Evolutionary conservation across 2,113 vertebrate species (phyloP).

Genomic region (Halichoerus grypus): DNA sequence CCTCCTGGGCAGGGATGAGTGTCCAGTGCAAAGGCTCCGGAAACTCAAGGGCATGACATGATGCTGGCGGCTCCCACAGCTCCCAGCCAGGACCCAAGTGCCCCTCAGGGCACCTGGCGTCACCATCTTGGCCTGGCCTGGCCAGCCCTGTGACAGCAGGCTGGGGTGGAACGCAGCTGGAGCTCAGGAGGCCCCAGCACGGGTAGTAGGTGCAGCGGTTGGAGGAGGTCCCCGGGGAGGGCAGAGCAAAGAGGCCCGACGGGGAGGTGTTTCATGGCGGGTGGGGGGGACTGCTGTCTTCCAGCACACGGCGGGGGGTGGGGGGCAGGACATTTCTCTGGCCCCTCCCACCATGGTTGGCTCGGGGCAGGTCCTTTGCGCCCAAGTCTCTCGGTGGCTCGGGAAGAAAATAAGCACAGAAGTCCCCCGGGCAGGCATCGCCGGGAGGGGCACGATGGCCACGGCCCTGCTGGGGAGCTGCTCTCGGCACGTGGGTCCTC

Average conservation of each 20-base stretch:
- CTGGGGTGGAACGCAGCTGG: too few relatives aligned
- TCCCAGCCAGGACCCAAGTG: not conserved
- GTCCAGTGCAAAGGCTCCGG: not conserved
- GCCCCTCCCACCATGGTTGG: not conserved
- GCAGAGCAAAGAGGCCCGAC: not conserved
- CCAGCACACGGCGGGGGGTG: fast-evolving
- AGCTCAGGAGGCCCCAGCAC: not conserved
- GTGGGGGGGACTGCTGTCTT: fast-evolving
- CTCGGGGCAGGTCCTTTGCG: not conserved
- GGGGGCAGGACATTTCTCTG: not conserved
- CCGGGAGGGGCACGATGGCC: not conserved
- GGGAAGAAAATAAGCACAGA: not conserved
- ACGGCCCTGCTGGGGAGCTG: not conserved
- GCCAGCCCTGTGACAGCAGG: not conserved
- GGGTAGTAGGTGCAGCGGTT: not conserved
- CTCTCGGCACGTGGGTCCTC: fast-evolving
- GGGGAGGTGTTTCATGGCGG: fast-evolving
- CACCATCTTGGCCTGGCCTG: not conserved
- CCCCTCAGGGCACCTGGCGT: not conserved
- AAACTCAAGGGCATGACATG: fast-evolving
- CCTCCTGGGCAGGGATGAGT: not conserved
- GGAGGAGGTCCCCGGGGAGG: not conserved
- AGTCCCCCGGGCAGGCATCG: not conserved
- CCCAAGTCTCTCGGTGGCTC: not conserved
- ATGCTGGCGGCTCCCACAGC: not conserved